Evolutionary conservation across 2,797 vertebrate species (phyloP).

Genomic region (Pteropus rufus): DNA sequence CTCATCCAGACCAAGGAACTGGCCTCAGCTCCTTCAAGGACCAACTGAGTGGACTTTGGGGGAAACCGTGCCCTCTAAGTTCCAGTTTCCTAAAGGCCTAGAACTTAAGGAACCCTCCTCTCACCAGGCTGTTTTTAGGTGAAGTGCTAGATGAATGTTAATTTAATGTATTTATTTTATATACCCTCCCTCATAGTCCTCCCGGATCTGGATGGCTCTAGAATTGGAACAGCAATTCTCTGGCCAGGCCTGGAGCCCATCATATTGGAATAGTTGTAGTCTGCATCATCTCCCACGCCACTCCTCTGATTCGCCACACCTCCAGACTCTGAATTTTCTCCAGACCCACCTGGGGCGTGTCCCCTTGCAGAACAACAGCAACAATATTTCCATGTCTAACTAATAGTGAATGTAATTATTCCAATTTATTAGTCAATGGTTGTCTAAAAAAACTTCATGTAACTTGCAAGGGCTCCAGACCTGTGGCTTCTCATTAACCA

Average conservation of each 20-base stretch:
- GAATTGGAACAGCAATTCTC: background rate
- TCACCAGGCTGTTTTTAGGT: background rate
- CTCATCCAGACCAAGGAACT: background rate
- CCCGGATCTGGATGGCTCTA: background rate
- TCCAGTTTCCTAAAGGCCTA: background rate
- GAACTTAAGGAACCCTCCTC: background rate
- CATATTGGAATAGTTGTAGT: rapidly evolving
- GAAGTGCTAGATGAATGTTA: background rate
- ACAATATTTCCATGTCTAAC: background rate
- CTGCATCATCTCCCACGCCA: background rate
- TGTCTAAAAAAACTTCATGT: background rate
- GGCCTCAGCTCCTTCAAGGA: background rate
- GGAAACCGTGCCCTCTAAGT: background rate
- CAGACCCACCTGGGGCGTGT: background rate
- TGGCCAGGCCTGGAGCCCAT: background rate
- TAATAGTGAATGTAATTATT: background rate
- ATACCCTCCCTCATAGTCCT: background rate
- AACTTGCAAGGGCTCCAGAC: background rate
- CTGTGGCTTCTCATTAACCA: background rate
- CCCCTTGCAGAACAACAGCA: background rate
- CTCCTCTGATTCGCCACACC: background rate
- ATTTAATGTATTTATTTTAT: background rate
- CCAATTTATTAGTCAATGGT: background rate
- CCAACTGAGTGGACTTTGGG: background rate
- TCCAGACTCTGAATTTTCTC: background rate